Conservation (phyloP, 2,797 vertebrate species). For the Darevskia nairensis region DNA sequence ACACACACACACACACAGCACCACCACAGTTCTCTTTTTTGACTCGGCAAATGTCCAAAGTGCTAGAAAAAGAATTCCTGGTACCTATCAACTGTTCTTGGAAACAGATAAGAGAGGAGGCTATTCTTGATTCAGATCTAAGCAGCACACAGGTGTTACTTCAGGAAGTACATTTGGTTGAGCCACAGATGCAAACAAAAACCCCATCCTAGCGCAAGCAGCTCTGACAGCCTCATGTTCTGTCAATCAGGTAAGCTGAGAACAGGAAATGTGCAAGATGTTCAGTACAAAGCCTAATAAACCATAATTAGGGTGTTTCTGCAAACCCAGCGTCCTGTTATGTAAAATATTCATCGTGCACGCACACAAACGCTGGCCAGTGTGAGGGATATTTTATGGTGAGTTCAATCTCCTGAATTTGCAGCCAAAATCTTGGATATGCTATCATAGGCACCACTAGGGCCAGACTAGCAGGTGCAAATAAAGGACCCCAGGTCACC, state of each 20-base stretch:
- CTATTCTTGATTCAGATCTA: constrained; percentile 3
- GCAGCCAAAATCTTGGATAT: neutral
- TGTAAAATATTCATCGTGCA: neutral
- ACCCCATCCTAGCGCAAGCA: neutral
- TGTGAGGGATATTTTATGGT: neutral
- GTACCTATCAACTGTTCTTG: neutral
- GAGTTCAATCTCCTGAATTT: neutral
- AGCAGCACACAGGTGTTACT: neutral
- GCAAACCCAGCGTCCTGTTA: neutral
- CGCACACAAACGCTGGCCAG: neutral
- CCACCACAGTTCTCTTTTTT: neutral
- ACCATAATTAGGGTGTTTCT: neutral
- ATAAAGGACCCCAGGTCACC: too few relatives aligned
- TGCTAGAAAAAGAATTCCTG: neutral
- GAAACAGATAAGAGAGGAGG: constrained; percentile 7
- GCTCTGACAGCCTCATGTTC: neutral
- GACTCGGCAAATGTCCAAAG: neutral
- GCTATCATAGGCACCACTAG: too few relatives aligned
- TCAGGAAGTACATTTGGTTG: constrained; percentile 2
- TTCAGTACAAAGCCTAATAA: neutral
- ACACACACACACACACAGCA: too few relatives aligned
- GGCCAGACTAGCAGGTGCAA: too few relatives aligned
- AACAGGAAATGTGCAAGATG: neutral
- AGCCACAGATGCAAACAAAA: neutral
- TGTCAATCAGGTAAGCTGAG: neutral